Evolutionary conservation across 2,113 vertebrate genomes (phyloP).

Genomic region (Alligator mississippiensis): DNA sequence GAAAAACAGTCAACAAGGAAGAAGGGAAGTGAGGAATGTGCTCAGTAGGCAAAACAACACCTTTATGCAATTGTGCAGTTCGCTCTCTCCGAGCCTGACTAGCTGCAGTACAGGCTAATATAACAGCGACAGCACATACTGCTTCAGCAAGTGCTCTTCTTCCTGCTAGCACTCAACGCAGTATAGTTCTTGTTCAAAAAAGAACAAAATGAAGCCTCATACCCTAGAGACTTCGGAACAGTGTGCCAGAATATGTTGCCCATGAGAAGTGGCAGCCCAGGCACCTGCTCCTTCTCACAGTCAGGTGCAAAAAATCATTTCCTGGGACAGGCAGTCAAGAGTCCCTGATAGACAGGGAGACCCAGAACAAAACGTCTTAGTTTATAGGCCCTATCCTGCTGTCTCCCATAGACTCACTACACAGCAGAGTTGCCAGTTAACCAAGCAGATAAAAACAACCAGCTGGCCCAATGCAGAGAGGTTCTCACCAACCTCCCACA

Average conservation of each 20-base stretch:
- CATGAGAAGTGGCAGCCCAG: not conserved
- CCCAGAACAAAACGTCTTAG: not conserved
- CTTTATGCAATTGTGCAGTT: not conserved
- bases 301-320: not conserved
- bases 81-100: not conserved
- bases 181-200: not conserved
- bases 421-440: slow-evolving; percentile 1
- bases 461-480: not conserved
- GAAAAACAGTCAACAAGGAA: not conserved
- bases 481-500: no score
- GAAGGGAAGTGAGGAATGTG: not conserved
- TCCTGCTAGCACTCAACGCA: not conserved
- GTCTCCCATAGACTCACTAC: not conserved
- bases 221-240: not conserved
- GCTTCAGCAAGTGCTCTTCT: not conserved
- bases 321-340: not conserved
- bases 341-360: not conserved
- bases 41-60: no score
- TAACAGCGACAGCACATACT: not conserved
- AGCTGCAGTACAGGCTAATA: not conserved
- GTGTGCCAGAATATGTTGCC: not conserved
- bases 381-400: not conserved
- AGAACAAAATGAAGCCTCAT: not conserved
- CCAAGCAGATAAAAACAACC: slow-evolving; percentile 3
- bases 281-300: accelerated